Evolutionary conservation across 2,888 invertebrate genomes (phyloP).

Genomic region (Tromatobia lineatoria): DNA sequence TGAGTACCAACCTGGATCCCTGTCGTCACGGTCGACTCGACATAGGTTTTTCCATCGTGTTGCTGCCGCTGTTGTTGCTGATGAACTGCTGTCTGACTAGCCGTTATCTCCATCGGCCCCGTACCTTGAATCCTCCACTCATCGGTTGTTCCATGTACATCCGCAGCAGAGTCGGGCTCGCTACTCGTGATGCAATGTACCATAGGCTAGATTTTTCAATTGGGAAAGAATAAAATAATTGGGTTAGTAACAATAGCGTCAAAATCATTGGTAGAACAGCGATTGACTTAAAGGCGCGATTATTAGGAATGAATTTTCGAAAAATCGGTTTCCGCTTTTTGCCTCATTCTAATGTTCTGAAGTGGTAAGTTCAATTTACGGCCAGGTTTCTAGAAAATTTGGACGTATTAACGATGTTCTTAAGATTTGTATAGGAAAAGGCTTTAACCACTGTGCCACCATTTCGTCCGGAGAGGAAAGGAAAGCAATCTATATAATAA

Average conservation of each 20-base stretch:
- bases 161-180: conserved; percentile 91
- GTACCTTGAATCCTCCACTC: conserved; percentile 83
- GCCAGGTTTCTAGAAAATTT: too few relatives aligned
- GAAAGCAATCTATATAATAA: too few relatives aligned
- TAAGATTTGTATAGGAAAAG: too few relatives aligned
- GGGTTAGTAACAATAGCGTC: not conserved
- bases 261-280: too few relatives aligned
- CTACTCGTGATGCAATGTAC: conserved; percentile 96
- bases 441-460: too few relatives aligned
- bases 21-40: conserved; percentile 84
- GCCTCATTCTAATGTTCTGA: too few relatives aligned
- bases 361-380: too few relatives aligned
- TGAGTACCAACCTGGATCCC: conserved; percentile 85
- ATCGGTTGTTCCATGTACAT: conserved; percentile 80
- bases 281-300: too few relatives aligned
- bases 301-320: too few relatives aligned
- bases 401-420: too few relatives aligned
- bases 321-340: too few relatives aligned
- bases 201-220: conserved; percentile 88
- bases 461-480: too few relatives aligned
- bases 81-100: conserved; percentile 75
- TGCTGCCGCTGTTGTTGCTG: conserved; percentile 79
- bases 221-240: not conserved
- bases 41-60: conserved; percentile 81
- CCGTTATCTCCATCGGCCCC: conserved; percentile 79